Conservation (phyloP, 2,888 invertebrate genomes). For the Ichneumoninae sp. region DNA sequence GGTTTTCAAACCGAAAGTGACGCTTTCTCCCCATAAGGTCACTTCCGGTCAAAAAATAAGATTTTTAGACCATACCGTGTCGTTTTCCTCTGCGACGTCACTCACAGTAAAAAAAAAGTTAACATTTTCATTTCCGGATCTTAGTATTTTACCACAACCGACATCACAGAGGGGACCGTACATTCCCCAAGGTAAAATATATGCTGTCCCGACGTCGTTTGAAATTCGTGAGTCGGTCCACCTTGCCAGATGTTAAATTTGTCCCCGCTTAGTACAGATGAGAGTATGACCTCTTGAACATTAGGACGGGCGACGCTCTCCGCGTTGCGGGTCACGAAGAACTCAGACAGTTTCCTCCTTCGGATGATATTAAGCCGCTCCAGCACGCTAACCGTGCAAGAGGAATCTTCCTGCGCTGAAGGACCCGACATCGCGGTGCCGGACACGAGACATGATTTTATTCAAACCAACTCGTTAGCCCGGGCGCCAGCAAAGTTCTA, state of each 20-base stretch:
- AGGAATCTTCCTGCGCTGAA: slow-evolving; percentile 18
- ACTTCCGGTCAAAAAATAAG: too few relatives aligned
- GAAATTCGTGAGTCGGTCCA: background rate
- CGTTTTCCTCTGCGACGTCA: too few relatives aligned
- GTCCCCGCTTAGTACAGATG: background rate
- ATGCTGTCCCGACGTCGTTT: background rate
- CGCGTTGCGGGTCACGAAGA: background rate
- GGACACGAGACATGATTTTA: slow-evolving; percentile 40
- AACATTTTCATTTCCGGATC: too few relatives aligned
- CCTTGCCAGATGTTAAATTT: background rate
- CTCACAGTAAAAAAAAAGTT: too few relatives aligned
- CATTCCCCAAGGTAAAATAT: background rate
- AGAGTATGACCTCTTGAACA: background rate
- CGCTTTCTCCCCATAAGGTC: too few relatives aligned
- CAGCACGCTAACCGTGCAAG: background rate
- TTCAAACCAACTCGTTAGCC: slow-evolving; percentile 51
- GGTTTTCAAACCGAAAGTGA: too few relatives aligned
- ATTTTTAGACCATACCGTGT: too few relatives aligned
- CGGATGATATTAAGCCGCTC: background rate
- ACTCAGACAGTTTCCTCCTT: background rate
- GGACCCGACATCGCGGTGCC: background rate
- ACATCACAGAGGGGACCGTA: background rate
- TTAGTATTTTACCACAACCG: background rate
- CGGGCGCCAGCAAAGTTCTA: slow-evolving; percentile 35
- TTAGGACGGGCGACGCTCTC: background rate